Evolutionary conservation across 2,888 invertebrate genomes (phyloP).

Genomic region (Timema cristinae): DNA sequence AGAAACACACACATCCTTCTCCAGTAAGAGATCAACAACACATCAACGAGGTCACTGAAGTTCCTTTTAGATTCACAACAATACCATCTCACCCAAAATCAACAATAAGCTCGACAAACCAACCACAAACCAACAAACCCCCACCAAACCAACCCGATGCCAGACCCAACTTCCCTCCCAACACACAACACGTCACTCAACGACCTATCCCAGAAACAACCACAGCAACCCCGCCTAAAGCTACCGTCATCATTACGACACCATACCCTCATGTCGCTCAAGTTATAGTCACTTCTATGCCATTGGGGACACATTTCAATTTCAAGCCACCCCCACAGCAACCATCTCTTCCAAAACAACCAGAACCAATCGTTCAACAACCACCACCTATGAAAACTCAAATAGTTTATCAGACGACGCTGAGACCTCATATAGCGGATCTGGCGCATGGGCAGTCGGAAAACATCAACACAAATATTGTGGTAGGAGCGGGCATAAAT

Average conservation of each 20-base stretch:
- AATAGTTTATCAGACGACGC: conserved; percentile 4
- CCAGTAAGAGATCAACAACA: no score
- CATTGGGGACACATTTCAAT: conserved; percentile 23
- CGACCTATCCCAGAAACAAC: conserved; percentile 21
- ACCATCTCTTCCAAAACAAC: background rate
- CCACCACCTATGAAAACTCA: background rate
- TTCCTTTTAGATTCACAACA: conserved; percentile 9
- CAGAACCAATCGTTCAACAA: background rate
- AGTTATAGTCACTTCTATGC: conserved; percentile 24
- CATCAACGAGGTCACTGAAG: no score
- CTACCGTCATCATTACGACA: conserved; percentile 18
- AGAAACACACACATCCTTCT: no score
- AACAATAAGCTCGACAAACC: conserved; percentile 19
- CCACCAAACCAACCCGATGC: no score
- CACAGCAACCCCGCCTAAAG: conserved; percentile 2
- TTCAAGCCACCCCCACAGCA: conserved; percentile 9
- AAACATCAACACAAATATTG: conserved; percentile 3
- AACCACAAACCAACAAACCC: conserved; percentile 20
- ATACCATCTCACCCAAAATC: background rate
- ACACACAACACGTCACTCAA: conserved; percentile 32
- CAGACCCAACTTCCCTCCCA: no score
- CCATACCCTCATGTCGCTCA: background rate
- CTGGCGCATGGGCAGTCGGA: background rate
- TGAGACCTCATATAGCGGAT: background rate
- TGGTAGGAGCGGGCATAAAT: conserved; percentile 10